phyloP scores from a whole-genome alignment of 2,797 vertebrate genomes.

The Coregonus ussuriensis region DNA sequence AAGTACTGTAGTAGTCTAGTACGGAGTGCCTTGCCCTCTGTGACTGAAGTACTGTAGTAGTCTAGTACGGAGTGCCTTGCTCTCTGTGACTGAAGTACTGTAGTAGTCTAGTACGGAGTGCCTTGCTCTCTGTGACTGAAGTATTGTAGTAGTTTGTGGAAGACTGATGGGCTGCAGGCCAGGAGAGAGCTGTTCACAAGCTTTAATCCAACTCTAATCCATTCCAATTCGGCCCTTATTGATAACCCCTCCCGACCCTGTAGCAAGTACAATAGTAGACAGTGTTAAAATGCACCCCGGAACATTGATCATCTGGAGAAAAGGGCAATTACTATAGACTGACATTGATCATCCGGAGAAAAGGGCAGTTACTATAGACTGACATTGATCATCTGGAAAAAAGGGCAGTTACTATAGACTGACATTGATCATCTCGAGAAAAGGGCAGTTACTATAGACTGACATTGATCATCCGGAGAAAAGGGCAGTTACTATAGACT shows the following conservation, averaged over 20 bases:
- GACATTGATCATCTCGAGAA: background rate
- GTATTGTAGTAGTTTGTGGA: background rate
- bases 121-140: no score
- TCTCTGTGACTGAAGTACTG: no score
- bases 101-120: no score
- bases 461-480: slow-evolving; percentile 34
- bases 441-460: slow-evolving; percentile 12
- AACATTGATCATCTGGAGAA: slow-evolving; percentile 36
- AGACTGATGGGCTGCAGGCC: slow-evolving; percentile 47
- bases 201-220: slow-evolving; percentile 68
- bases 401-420: no score
- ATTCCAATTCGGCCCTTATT: slow-evolving; percentile 73
- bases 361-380: slow-evolving; percentile 30
- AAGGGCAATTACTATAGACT: background rate
- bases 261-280: slow-evolving; percentile 1
- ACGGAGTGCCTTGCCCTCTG: no score
- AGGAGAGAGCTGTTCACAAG: slow-evolving; percentile 61
- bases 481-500: background rate
- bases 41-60: no score
- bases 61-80: no score
- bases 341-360: slow-evolving; percentile 39
- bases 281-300: slow-evolving; percentile 29
- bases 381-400: slow-evolving; percentile 35
- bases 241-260: slow-evolving; percentile 62
- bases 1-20: no score